phyloP scores from a whole-genome alignment of 2,888 invertebrate genomes.

The Polylopha cassiicola region DNA sequence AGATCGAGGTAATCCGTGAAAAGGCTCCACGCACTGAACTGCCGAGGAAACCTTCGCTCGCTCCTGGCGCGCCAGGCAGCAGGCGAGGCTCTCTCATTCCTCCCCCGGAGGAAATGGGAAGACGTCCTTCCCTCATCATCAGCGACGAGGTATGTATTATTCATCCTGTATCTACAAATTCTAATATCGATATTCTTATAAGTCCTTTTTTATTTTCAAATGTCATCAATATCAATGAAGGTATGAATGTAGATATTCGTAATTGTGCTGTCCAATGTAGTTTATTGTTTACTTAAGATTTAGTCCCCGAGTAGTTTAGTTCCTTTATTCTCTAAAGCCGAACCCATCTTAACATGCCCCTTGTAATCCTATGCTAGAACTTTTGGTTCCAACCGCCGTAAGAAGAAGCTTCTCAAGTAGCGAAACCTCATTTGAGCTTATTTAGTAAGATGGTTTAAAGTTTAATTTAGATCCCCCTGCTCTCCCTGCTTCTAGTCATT shows the following conservation, averaged over 20 bases:
- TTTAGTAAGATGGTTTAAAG: conserved; percentile 47
- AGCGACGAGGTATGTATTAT: conserved; percentile 91
- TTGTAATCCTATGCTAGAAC: conserved; percentile 45
- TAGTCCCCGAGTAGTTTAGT: conserved; percentile 55
- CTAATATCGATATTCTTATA: conserved; percentile 9
- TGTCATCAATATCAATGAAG: conserved; percentile 48
- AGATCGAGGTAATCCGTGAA: conserved; percentile 91
- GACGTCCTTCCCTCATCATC: conserved; percentile 93
- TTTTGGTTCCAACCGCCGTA: conserved; percentile 53
- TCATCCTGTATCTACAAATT: conserved; percentile 17
- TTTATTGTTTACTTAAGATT: conserved; percentile 28
- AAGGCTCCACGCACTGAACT: conserved; percentile 82
- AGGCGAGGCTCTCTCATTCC: conserved; percentile 91
- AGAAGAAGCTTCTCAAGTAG: conserved; percentile 54
- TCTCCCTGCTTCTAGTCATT: conserved; percentile 61
- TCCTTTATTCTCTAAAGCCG: conserved; percentile 73
- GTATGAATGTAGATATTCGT: conserved; percentile 50
- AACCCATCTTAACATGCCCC: conserved; percentile 65
- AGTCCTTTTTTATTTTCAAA: conserved; percentile 27
- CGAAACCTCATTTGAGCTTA: conserved; percentile 48
- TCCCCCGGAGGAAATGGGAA: conserved; percentile 90
- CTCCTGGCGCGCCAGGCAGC: conserved; percentile 71
- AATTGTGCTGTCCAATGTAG: conserved; percentile 51
- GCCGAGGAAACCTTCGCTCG: conserved; percentile 84
- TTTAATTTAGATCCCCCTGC: conserved; percentile 55